phyloP scores from a whole-genome alignment of 2,888 invertebrate species.

The Loripinus fragilis region DNA sequence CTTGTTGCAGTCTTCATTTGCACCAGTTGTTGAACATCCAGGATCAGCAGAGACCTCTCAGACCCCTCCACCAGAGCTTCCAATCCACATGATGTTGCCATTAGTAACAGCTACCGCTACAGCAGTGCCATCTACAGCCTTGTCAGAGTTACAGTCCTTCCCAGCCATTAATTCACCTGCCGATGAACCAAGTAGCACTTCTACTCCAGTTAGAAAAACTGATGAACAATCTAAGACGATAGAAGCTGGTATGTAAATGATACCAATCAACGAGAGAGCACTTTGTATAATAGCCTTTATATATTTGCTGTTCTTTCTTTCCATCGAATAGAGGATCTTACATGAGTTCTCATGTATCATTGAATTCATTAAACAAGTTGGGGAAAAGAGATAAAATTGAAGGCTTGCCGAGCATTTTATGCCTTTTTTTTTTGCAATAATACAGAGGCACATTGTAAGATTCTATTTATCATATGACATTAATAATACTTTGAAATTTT shows the following conservation, averaged over 20 bases:
- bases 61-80: not conserved
- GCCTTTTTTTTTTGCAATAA: no score
- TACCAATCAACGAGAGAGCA: no score
- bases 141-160: slow-evolving; percentile 43
- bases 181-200: not conserved
- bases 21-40: slow-evolving; percentile 1
- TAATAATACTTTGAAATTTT: no score
- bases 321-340: no score
- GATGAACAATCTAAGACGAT: slow-evolving; percentile 27
- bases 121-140: slow-evolving; percentile 16
- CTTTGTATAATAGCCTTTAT: no score
- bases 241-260: slow-evolving; percentile 29
- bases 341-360: no score
- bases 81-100: slow-evolving; percentile 33
- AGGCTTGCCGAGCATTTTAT: no score
- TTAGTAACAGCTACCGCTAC: slow-evolving; percentile 20
- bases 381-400: no score
- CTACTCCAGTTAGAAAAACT: not conserved
- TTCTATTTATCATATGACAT: no score
- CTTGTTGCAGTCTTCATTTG: not conserved
- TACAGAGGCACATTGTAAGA: no score
- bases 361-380: no score
- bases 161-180: slow-evolving; percentile 15
- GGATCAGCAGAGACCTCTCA: not conserved
- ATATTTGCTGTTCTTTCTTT: no score